A percentile compares a stretch with the other conserved stretches of the same genome.
Evolutionary conservation across 1,140 invertebrate species (phyloP).

Genomic region (Drosophila bipectinata): DNA sequence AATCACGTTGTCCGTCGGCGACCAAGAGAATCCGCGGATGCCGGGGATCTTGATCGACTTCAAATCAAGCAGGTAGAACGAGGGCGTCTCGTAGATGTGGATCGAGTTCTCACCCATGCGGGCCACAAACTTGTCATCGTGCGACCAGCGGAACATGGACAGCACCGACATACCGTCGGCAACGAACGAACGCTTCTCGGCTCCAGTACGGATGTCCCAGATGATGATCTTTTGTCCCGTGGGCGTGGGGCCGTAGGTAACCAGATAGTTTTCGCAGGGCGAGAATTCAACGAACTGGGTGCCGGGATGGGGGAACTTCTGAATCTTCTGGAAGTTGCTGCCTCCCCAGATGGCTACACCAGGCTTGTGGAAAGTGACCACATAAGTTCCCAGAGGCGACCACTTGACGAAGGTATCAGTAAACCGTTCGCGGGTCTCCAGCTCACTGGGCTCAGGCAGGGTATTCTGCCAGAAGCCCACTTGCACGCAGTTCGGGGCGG

Average conservation of each 20-base stretch:
- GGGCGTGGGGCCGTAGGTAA: conserved; percentile 93
- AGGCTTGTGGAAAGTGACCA: conserved; percentile 97
- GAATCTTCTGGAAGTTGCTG: conserved; percentile 95
- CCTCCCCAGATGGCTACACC: conserved; percentile 99
- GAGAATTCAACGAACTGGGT: conserved; percentile 99
- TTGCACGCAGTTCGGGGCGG: conserved; percentile 87
- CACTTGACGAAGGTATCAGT: conserved; percentile 96
- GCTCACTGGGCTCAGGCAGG: conserved; percentile 91
- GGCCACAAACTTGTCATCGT: conserved; percentile 98
- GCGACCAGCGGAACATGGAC: conserved; percentile 98
- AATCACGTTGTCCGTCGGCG: conserved; percentile 97
- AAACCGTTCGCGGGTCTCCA: conserved; percentile 90
- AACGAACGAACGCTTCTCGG: conserved; percentile 95
- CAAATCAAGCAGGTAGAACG: conserved; percentile 96
- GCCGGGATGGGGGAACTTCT: conserved; percentile 94
- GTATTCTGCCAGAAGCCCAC: conserved; percentile 96
- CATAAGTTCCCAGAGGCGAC: conserved; percentile 98
- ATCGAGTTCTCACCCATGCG: conserved; percentile 93
- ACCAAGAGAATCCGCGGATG: conserved; percentile 98
- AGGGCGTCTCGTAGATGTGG: conserved; percentile 97
- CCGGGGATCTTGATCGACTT: conserved; percentile 97
- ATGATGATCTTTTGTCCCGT: conserved; percentile 91
- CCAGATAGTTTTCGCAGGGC: conserved; percentile 98
- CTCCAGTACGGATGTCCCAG: conserved; percentile 97
- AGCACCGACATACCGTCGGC: conserved; percentile 92